phyloP scores from a whole-genome alignment of 2,113 vertebrate species.

The Rynchops niger region DNA sequence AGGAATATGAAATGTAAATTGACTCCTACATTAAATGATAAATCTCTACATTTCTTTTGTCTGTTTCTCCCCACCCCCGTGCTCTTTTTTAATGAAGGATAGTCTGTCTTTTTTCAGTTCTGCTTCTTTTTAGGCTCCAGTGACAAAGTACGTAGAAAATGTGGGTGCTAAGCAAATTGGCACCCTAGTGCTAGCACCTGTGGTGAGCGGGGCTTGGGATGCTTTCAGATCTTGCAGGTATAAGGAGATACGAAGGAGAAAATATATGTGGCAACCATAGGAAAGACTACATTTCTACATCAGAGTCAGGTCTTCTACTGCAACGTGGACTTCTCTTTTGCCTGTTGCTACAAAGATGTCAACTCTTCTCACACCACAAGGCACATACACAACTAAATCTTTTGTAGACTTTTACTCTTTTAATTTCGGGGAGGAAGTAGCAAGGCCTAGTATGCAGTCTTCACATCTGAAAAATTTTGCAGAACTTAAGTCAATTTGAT shows the following conservation, averaged over 20 bases:
- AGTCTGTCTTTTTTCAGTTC: not conserved
- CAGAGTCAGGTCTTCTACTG: not conserved
- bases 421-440: not conserved
- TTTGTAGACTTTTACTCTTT: not conserved
- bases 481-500: not conserved
- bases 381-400: not conserved
- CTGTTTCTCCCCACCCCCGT: fast-evolving
- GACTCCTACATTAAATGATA: not conserved
- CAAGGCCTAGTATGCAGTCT: not conserved
- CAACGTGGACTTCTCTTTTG: not conserved
- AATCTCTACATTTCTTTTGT: not conserved
- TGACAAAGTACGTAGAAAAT: not conserved
- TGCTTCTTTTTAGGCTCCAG: not conserved
- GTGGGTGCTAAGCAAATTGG: not conserved
- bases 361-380: not conserved
- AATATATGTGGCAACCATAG: not conserved
- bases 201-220: not conserved
- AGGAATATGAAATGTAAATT: not conserved
- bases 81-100: not conserved
- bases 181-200: not conserved
- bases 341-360: not conserved
- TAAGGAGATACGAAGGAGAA: not conserved
- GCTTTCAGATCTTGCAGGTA: not conserved
- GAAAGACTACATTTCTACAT: not conserved
- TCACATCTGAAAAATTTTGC: not conserved